Evolutionary conservation across 2,113 vertebrate genomes (phyloP), one percentile per base, ranked within the genome.

Genomic region (Amphiprion ocellaris): DNA sequence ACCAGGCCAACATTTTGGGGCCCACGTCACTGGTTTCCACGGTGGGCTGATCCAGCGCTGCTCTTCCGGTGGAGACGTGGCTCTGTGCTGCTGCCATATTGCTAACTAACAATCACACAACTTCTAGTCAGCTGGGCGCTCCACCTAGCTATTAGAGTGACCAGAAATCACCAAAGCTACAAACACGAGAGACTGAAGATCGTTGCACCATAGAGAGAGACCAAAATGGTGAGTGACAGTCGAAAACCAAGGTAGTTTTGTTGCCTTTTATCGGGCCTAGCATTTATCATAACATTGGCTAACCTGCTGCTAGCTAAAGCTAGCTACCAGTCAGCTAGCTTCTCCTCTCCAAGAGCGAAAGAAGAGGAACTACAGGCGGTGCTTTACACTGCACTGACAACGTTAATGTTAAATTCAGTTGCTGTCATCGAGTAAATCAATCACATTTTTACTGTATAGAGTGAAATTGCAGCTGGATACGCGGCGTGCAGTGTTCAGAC

Each of bases 51-150:
- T 76, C 90, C 19, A 24, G 16, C 56, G 84, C 87, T 15, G 77
- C 77, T 49, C 89, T 93, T 93, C 93, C 91, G 92, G 91, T 92
- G 91, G 90, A 93, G 90, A 94, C 93, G 93, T 94, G 93, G 93
- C 93, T 94, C 91, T 91, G 87, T 10, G 2, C 84, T 75, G 90
- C 90, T 91, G 92, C 91, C 93, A 93, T 93, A 92, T 92, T 93
- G 87, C 87, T 55, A 54, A 86, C 80, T 85, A 92, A 85, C 83
- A 78, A 58, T 59, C 87, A 79, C 46, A 79, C 47, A 83, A 74
- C n/a, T 54, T 19, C 62, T 15, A 77, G 63, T 59, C 77, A 54
- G 74, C 81, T 61, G 83, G 17, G 71, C 4, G 21, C 1, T 58
- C 56, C 62, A 55, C 55, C 54, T 69, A 16, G 50, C 60, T 24